Base-by-base conservation (phyloP, 2,113 vertebrate species). In the Regulus satrapa region DNA sequence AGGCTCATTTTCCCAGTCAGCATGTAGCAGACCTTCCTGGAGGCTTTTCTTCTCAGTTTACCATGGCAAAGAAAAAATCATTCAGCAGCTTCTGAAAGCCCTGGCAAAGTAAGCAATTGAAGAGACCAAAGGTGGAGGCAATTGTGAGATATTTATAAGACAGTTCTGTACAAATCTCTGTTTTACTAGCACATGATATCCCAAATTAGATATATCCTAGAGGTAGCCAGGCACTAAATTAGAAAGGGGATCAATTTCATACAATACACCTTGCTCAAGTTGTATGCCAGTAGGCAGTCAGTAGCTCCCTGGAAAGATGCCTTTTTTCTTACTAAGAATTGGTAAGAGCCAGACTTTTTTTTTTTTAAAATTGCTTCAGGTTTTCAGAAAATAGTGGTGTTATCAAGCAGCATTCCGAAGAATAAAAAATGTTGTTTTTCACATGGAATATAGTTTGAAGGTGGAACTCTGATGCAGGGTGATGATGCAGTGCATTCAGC, bases 1-100 rank as follows among this genome's bases (percentile, higher is more conserved):
- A 90, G 69, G 61, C 38, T 86, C 21, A 11, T 96, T 93, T 91
- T 88, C 40, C 38, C 55, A 85, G 82, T 96, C 94, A 96, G 96
- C 95, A 96, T 94, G 74, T 89, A 75, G 74, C 89, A 97, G 91
- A 94, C 88, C 73, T 96, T 89, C 66, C 67, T 41, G 18, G 66
- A 84, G 78, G 69, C 19, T 59, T 41, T 34, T 93, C 43, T 89
- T 93, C 94, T 97, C 95, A 87, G 23, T 34, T 97, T 97, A 89
- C 94, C 58, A 11, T 71, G 63, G 91, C 85, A 95, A 94, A 91
- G 5, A 94, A 95, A 69, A 25, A 51, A 58, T 41, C 4, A 5
- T 76, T 94, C 84, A 92, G 85, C 94, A 94, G 6, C 61, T 89
- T 95, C 88, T 3, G 5, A 86, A 85, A 20, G 46, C 11, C 17